These are phyloP conservation scores for Aphis gossypii DNA, from an alignment of 1,140 invertebrate genomes.

Conservation along the genomic window DNA sequence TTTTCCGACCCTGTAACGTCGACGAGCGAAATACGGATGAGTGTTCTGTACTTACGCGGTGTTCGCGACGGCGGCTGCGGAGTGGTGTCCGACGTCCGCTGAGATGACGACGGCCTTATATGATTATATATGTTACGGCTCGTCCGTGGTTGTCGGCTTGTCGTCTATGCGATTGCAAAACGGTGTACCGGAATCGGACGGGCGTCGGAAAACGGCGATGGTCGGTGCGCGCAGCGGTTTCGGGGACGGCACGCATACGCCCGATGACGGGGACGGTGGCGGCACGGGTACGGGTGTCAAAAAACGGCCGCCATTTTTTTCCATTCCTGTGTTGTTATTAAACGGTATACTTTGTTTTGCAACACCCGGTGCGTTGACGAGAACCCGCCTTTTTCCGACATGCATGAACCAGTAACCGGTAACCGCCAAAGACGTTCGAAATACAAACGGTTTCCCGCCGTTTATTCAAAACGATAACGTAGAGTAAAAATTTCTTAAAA, in stretches of 20 bases:
- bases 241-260: conserved; percentile 46
- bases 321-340: conserved; percentile 4
- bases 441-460: background rate
- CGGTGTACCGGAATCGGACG: background rate
- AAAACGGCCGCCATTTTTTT: conserved; percentile 51
- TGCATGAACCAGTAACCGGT: background rate
- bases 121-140: background rate
- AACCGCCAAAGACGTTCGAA: background rate
- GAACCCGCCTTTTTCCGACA: background rate
- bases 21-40: background rate
- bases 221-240: conserved; percentile 30
- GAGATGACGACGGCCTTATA: background rate
- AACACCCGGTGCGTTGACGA: background rate
- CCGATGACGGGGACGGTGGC: background rate
- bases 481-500: too few relatives aligned
- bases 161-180: background rate
- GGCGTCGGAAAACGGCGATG: background rate
- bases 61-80: conserved; percentile 16
- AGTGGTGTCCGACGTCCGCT: background rate
- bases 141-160: background rate
- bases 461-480: background rate
- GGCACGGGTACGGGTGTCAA: conserved; percentile 26
- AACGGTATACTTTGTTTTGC: background rate
- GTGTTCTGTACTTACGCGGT: background rate
- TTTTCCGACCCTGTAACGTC: background rate